phyloP scores from a whole-genome alignment of 2,888 invertebrate species.

The Calephelis perditalis region DNA sequence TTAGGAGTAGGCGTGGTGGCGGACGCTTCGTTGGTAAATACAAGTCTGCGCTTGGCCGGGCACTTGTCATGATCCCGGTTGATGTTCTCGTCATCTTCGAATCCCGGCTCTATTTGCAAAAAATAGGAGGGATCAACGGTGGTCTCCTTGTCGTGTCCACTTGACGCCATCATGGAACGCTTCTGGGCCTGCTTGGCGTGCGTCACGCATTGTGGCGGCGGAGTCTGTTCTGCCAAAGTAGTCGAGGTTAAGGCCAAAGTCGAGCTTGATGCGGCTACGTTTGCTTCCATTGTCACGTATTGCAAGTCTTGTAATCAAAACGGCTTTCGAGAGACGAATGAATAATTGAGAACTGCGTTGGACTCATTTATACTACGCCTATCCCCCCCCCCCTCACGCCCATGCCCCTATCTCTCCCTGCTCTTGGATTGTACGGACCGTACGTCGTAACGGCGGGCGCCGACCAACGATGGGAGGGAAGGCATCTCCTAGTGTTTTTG shows the following conservation, averaged over 20 bases:
- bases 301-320: background rate
- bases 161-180: background rate
- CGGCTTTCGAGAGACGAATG: background rate
- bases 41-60: background rate
- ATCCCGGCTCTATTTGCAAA: constrained; percentile 11
- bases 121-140: background rate
- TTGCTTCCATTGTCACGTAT: no score
- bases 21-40: background rate
- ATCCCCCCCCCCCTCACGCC: background rate
- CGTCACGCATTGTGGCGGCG: background rate
- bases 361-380: background rate
- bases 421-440: no score
- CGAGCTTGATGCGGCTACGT: no score
- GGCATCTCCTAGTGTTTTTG: background rate
- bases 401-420: no score
- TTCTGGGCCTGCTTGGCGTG: background rate
- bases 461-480: background rate
- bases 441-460: background rate
- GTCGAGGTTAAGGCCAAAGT: background rate
- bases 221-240: background rate
- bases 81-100: constrained; percentile 9
- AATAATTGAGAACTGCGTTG: background rate
- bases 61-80: background rate
- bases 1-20: background rate
- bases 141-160: background rate